Evolutionary conservation across 2,888 invertebrate species (phyloP).

Genomic region (Pelosia muscerda): DNA sequence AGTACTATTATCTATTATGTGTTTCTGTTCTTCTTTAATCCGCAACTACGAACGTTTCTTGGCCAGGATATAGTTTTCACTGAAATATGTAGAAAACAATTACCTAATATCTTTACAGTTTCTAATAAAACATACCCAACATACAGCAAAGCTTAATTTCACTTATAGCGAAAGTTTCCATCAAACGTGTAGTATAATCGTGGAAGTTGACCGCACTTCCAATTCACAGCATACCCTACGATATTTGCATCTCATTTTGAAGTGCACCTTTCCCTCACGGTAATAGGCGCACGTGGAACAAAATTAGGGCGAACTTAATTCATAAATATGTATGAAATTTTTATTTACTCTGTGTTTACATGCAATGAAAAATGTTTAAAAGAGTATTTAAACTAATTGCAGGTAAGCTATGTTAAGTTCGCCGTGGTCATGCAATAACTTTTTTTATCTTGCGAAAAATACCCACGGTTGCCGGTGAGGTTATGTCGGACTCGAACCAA

Average conservation of each 20-base stretch:
- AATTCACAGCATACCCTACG: not conserved
- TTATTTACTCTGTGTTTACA: slow-evolving; percentile 4
- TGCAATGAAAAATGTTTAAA: not conserved
- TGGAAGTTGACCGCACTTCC: not conserved
- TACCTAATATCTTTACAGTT: not conserved
- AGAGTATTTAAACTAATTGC: not conserved
- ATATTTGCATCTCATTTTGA: slow-evolving; percentile 58
- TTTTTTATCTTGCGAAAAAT: no score
- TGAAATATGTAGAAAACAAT: no score
- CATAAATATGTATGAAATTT: not conserved
- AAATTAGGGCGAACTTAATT: slow-evolving; percentile 42
- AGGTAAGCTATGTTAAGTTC: no score
- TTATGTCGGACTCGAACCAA: no score
- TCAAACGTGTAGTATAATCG: not conserved
- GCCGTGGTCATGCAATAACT: no score
- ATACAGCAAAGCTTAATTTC: not conserved
- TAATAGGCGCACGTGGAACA: slow-evolving; percentile 29
- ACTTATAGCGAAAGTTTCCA: no score
- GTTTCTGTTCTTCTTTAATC: no score
- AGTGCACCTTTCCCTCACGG: slow-evolving; percentile 52
- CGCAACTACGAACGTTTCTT: no score
- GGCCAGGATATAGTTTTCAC: no score
- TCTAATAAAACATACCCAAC: not conserved
- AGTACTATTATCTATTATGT: no score
- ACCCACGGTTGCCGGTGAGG: no score